Base-by-base conservation (phyloP, 2,888 invertebrate genomes). In the Tenthredo scrophulariae region DNA sequence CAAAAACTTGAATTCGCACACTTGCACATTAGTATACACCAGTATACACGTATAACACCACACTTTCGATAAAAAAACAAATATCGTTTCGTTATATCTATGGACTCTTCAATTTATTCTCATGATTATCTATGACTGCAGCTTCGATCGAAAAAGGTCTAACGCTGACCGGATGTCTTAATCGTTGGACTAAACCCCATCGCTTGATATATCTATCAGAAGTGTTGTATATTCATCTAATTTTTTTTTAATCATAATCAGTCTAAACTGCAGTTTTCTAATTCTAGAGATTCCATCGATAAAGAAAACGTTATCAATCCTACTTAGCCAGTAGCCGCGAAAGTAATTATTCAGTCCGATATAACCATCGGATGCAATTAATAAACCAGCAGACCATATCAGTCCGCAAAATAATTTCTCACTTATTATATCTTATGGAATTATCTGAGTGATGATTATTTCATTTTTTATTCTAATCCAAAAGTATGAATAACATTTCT, bases 131-230 rank as follows among this genome's bases (percentile, higher is more conserved):
- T 0, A 18, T 15, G n/a, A 70, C 15, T 65, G 50, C 22, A 65
- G 13, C 1, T 65, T 70, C 7, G 1, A 33, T 5, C 37, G n/a
- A 70, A 18, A 70, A 70, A 70, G 3, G 22, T 13, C 9, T 33
- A 26, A 70, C 37, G 70, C 70, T 70, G 10, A 70, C 70, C 70
- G 33, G 18, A 70, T 70, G 37, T 67, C 67, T 67, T 67, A 33
- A 29, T 70, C 33, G 37, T 37, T 7, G 18, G 29, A 37, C 33
- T 70, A 29, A 29, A 70, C 18, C 70, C 37, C 26, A 70, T 70
- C 33, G 70, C 18, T 7, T 37, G 18, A 15, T 70, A 62, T 62
- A 26, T 62, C 26, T 62, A 0, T 7, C 62, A 62, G 6, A 62
- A 22, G 62, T 62, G 22, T 62, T 13, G 26, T 62, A 62, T 62